Conservation (phyloP, 2,113 vertebrate genomes). For the Morone saxatilis region DNA sequence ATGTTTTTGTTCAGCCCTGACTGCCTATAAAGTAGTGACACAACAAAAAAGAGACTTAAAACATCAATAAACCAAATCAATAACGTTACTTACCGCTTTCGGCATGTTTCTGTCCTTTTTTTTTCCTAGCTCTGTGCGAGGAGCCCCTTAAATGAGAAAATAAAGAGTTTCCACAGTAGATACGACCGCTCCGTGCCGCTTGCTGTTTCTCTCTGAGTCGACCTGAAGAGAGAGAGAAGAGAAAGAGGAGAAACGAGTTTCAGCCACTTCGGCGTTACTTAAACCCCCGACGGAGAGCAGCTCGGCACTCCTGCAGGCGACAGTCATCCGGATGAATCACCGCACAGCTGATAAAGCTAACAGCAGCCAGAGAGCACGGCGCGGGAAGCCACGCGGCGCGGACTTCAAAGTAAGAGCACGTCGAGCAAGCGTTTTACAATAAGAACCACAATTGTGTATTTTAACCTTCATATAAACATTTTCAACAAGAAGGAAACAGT, state of each 20-base stretch:
- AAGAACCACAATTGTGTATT: too few relatives aligned
- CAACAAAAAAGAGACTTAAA: background rate
- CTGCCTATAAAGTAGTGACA: background rate
- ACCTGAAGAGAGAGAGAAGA: slow-evolving; percentile 48
- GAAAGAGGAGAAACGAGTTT: slow-evolving; percentile 83
- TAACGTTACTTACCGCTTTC: slow-evolving; percentile 86
- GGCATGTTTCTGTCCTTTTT: slow-evolving; percentile 86
- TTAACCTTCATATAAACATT: background rate
- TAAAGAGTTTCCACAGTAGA: slow-evolving; percentile 33
- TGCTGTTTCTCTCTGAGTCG: slow-evolving; percentile 33
- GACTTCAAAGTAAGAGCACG: slow-evolving; percentile 64
- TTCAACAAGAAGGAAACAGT: background rate
- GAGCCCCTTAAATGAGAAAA: slow-evolving; percentile 6
- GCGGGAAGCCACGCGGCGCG: background rate
- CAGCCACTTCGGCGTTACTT: slow-evolving; percentile 64
- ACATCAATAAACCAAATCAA: slow-evolving; percentile 7
- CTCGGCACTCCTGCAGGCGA: slow-evolving; percentile 63
- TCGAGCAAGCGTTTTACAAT: background rate
- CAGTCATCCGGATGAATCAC: slow-evolving; percentile 75
- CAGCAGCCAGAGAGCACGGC: fast-evolving
- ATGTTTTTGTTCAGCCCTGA: background rate
- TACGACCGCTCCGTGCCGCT: slow-evolving; percentile 23
- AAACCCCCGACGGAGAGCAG: slow-evolving; percentile 38
- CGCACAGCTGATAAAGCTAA: background rate
- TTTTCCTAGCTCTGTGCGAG: slow-evolving; percentile 33